Base-by-base conservation (phyloP, 1,140 invertebrate genomes). In the Orchestia grillus region DNA sequence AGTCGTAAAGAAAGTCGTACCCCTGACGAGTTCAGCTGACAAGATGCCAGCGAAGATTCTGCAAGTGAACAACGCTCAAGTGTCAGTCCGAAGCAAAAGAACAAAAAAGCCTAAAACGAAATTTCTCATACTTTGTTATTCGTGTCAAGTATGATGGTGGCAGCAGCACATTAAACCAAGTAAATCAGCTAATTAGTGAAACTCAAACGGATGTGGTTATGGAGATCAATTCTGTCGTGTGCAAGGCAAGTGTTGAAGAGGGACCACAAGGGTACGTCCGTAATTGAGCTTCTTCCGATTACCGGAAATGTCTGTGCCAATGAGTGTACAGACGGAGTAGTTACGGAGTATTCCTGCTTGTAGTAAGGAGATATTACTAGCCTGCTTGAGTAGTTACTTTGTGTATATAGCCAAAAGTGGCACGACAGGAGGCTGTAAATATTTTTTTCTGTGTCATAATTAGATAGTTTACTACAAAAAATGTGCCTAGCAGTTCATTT, bases 261-360 rank as follows among this genome's bases (percentile, higher is more conserved):
- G 23, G 36, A 44, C 41, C 0, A 42, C 8, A 91, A 42, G 15
- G 6, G 88, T 91, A 91, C 36, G 41, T 91, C 44, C 28, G 62
- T 77, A 77, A 77, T 91, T 4, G 41, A 91, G 36, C 88, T 91
- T 43, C 88, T 91, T 88, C 88, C 41, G 88, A 91, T 42, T 91
- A 91, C 88, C 88, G 23, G 88, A 42, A 42, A 91, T 91, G 44
- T 91, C 88, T 15, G 88, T 91, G 88, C 88, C 88, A 91, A 91
- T 11, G 42, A 6, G 88, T 91, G 88, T 91, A 77, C 88, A 91
- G 88, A 91, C 44, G 88, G n/a, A n/a, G n/a, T n/a, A n/a, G 11
- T 91, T 91, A 91, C 41, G 42, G 88, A 8, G 88, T 91, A 91
- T 91, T 91, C 88, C 42, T 91, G 88, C 15, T 43, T 28, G 44